These are phyloP conservation scores for Lamellibrachia columna DNA, from an alignment of 2,888 invertebrate genomes.

Conservation along the genomic window DNA sequence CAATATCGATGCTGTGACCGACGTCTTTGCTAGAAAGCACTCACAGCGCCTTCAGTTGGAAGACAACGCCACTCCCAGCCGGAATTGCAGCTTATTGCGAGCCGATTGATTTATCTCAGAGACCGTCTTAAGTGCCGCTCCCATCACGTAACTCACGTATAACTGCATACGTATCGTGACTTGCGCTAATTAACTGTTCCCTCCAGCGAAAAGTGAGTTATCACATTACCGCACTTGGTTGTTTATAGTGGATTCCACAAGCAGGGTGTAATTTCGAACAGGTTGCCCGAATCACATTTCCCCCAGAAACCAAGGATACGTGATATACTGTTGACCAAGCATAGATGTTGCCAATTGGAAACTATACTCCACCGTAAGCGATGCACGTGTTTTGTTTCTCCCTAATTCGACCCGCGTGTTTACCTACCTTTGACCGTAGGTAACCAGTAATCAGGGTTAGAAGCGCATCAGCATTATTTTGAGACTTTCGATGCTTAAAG, in stretches of 20 bases:
- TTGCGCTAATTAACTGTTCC: background rate
- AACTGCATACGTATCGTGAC: background rate
- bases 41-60: too few species aligned
- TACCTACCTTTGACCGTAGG: background rate
- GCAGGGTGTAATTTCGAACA: background rate
- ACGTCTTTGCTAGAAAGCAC: too few species aligned
- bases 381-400: background rate
- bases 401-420: background rate
- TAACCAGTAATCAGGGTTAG: background rate
- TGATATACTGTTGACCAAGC: background rate
- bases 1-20: too few species aligned
- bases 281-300: background rate
- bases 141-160: background rate
- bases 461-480: background rate
- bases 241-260: background rate
- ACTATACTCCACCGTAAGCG: background rate
- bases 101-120: background rate
- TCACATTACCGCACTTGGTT: background rate
- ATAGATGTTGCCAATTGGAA: background rate
- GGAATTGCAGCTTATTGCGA: background rate
- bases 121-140: background rate
- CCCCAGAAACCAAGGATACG: background rate
- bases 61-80: background rate
- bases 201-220: background rate
- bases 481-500: too few species aligned